Conservation (phyloP, 2,888 invertebrate genomes). For the Merodon equestris region DNA sequence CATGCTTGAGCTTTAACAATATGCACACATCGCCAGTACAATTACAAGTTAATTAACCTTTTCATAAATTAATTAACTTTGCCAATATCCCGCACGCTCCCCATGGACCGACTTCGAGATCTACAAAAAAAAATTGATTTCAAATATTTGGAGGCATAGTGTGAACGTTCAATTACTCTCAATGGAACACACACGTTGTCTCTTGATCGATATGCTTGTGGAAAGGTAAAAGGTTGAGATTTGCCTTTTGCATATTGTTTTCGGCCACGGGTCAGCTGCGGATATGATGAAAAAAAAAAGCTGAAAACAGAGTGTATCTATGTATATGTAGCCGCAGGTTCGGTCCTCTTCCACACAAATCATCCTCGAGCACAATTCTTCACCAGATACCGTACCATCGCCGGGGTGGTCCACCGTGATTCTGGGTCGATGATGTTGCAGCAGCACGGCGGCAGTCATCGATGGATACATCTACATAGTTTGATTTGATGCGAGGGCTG, state of each 20-base stretch:
- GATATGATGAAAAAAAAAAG: conserved; percentile 15
- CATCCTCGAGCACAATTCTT: conserved; percentile 66
- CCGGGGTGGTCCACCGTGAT: conserved; percentile 57
- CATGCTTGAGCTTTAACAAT: background rate
- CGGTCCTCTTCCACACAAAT: conserved; percentile 57
- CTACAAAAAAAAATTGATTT: conserved; percentile 62
- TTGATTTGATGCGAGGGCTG: conserved; percentile 53
- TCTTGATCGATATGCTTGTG: too few relatives aligned
- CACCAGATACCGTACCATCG: conserved; percentile 56
- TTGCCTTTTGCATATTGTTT: conserved; percentile 66
- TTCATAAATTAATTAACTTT: conserved; percentile 66
- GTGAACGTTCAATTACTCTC: conserved; percentile 61
- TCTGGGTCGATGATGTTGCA: conserved; percentile 41
- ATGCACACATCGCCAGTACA: conserved; percentile 44
- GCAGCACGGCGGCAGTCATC: conserved; percentile 55
- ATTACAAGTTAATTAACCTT: conserved; percentile 65
- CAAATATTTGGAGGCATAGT: conserved; percentile 66
- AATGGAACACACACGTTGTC: conserved; percentile 64
- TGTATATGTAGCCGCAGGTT: conserved; percentile 51
- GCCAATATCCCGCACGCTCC: conserved; percentile 47
- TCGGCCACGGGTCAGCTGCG: conserved; percentile 42
- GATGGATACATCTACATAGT: conserved; percentile 12
- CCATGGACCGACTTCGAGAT: conserved; percentile 7
- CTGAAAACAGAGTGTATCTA: too few relatives aligned
- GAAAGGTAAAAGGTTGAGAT: conserved; percentile 65